Base-by-base conservation (phyloP, 2,888 invertebrate species). In the Fragum sueziense region DNA sequence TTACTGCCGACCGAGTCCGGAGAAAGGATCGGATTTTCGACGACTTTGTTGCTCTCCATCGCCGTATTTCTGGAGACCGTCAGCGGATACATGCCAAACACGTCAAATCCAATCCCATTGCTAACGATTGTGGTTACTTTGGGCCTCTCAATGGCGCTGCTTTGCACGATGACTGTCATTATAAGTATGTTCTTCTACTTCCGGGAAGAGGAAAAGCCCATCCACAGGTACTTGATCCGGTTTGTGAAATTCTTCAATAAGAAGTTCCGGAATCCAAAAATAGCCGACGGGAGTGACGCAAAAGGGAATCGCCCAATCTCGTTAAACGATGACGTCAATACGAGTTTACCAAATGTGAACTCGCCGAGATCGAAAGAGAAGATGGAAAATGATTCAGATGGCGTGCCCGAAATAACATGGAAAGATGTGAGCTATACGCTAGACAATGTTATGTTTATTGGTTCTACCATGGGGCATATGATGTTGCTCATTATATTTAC, bases 1-100 rank as follows among this genome's bases (percentile, higher is more conserved):
- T 29, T 75, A 7, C 41, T 75, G 17, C 75, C 75, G 1, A 69
- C 47, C 33, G 69, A 75, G 17, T 69, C 69, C 17, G 75, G 75
- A 0, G 75, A 75, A 27, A 59, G 75, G 27, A 61, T 75, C 17
- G 59, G 69, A 33, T 70, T 68, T 27, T 33, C 69, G 9, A 51
- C 69, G 1, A 75, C 75, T 9, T 31, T 75, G 0, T n/a, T 75
- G 31, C 37, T 75, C 47, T 37, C 75, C 0, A 33, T 61, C 9
- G 29, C 75, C 25, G 75, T 75, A 17, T 75, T 69, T n/a, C 27
- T 75, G 31, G 59, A 61, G 27, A 47, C 59, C 1, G 59, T 75
- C 0, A 61, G 61, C 22, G 75, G 69, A 34, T 34, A 69, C 11
- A 41, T 75, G 22, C 75, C 75, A n/a, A 59, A 70, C 29, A 69